These are phyloP conservation scores for Pelusios castaneus DNA, from an alignment of 2,113 vertebrate species.

Conservation along the genomic window DNA sequence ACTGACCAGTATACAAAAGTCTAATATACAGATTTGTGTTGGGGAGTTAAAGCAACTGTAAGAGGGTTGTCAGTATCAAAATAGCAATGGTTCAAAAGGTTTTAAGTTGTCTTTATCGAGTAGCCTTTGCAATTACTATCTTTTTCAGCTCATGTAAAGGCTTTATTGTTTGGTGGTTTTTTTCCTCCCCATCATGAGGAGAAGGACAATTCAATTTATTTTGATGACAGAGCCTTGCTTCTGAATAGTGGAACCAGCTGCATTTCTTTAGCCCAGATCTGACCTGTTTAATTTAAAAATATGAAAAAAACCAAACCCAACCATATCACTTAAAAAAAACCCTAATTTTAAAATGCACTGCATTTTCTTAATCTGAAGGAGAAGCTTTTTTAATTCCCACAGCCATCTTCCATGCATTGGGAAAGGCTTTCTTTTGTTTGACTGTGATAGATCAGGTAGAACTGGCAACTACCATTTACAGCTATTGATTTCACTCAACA, in stretches of 20 bases:
- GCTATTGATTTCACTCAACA: slow-evolving; percentile 71
- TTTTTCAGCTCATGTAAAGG: slow-evolving; percentile 27
- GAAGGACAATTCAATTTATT: slow-evolving; percentile 59
- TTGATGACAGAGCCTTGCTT: slow-evolving; percentile 27
- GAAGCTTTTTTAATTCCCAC: background rate
- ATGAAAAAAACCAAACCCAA: background rate
- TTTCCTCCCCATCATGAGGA: background rate
- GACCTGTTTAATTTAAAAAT: slow-evolving; percentile 5
- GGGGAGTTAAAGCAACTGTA: background rate
- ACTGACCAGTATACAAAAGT: background rate
- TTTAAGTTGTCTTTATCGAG: slow-evolving; percentile 36
- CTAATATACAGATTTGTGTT: background rate
- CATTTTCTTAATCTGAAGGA: background rate
- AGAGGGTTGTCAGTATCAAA: slow-evolving; percentile 18
- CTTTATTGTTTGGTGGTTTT: background rate
- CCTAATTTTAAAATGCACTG: background rate
- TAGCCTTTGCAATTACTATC: slow-evolving; percentile 43
- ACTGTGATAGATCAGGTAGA: slow-evolving; percentile 61
- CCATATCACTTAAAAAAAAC: background rate
- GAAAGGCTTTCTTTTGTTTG: slow-evolving; percentile 54
- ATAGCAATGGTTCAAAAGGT: background rate
- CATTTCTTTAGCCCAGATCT: background rate
- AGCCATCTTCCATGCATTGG: slow-evolving; percentile 9
- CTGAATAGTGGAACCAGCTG: background rate
- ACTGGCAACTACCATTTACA: slow-evolving; percentile 65